Conservation (phyloP, 2,113 vertebrate genomes). For the Rhineura floridana region DNA sequence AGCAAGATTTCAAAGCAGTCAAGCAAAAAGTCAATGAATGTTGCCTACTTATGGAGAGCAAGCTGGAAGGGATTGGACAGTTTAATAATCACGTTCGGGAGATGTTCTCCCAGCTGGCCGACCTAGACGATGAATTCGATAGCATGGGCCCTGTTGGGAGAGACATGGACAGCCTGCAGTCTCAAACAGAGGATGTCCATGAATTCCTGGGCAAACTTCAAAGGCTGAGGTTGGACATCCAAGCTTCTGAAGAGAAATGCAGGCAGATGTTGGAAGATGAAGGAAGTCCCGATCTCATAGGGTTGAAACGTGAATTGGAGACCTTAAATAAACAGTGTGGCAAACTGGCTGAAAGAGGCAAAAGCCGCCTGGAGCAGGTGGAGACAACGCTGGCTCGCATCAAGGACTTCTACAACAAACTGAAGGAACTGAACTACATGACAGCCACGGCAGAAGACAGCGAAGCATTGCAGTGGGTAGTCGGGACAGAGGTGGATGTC, state of each 20-base stretch:
- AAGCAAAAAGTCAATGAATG: conserved; percentile 87
- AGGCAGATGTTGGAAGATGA: conserved; percentile 89
- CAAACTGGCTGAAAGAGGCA: conserved; percentile 90
- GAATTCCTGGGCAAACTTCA: conserved; percentile 86
- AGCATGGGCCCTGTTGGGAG: conserved; percentile 89
- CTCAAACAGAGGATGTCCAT: conserved; percentile 88
- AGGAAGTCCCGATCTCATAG: conserved; percentile 91
- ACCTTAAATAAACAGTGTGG: conserved; percentile 90
- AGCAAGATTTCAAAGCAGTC: conserved; percentile 83
- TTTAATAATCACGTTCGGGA: conserved; percentile 90
- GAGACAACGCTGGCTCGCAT: conserved; percentile 82
- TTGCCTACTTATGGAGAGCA: conserved; percentile 86
- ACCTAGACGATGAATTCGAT: conserved; percentile 95
- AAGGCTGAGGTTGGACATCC: conserved; percentile 81
- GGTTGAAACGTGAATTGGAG: conserved; percentile 90
- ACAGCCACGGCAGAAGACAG: conserved; percentile 84
- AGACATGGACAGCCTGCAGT: conserved; percentile 91
- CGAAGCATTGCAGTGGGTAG: conserved; percentile 85
- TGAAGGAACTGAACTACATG: conserved; percentile 84
- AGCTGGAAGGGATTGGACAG: conserved; percentile 92
- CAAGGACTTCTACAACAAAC: conserved; percentile 86
- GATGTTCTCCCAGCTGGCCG: conserved; percentile 91
- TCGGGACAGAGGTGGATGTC: conserved; percentile 92
- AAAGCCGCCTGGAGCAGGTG: conserved; percentile 84
- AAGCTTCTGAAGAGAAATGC: conserved; percentile 84